A percentile compares a stretch with the other conserved stretches of the same genome.
Conservation (phyloP, 2,797 vertebrate species). For the Myotis myotis region DNA sequence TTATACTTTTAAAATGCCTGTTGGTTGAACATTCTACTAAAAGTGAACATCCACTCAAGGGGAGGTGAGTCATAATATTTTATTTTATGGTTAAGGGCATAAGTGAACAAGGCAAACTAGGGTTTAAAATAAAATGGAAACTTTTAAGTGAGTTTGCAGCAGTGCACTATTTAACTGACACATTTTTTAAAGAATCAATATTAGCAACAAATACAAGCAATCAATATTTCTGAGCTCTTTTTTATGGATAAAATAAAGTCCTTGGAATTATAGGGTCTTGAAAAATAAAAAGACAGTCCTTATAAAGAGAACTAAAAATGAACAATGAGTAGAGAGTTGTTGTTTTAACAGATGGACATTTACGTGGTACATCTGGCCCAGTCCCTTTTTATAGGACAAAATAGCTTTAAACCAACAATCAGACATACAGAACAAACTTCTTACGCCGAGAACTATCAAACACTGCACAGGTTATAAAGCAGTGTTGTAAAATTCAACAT, state of each 20-base stretch:
- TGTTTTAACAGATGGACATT: constrained; percentile 60
- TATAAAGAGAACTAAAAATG: background rate
- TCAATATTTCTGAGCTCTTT: background rate
- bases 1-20: background rate
- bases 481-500: constrained; percentile 37
- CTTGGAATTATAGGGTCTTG: background rate
- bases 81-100: background rate
- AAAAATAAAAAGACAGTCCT: constrained; percentile 19
- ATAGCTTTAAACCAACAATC: constrained; percentile 59
- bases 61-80: background rate
- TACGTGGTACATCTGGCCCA: constrained; percentile 46
- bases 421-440: constrained; percentile 54
- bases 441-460: constrained; percentile 53
- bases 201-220: background rate
- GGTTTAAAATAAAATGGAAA: background rate
- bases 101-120: background rate
- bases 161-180: background rate
- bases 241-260: background rate
- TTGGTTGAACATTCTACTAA: background rate
- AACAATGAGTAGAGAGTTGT: background rate
- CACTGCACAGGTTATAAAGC: constrained; percentile 47
- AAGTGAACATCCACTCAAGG: background rate
- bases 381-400: constrained; percentile 49
- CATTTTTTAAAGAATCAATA: background rate
- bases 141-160: background rate